Evolutionary conservation across 2,797 vertebrate genomes (phyloP).

Genomic region (Falco rusticolus): DNA sequence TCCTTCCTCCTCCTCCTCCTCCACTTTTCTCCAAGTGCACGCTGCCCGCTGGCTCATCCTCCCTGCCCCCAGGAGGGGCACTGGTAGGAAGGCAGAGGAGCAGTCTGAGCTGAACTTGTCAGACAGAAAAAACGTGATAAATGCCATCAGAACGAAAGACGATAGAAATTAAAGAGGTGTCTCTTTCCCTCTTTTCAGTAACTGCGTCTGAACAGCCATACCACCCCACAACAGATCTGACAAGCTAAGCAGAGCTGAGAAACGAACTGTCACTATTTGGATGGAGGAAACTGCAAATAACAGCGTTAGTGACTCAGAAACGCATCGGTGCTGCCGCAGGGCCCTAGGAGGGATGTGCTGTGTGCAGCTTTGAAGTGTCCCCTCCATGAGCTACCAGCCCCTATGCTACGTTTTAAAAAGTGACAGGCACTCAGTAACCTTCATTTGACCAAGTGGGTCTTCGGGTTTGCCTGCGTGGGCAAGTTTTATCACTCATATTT

Average conservation of each 20-base stretch:
- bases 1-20: not conserved
- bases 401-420: not conserved
- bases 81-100: constrained; percentile 11
- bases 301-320: not conserved
- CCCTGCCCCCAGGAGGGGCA: constrained; percentile 26
- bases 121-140: constrained; percentile 60
- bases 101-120: constrained; percentile 38
- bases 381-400: not conserved
- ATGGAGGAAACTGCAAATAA: constrained; percentile 23
- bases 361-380: not conserved
- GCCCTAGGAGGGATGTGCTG: not conserved
- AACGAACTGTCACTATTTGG: constrained; percentile 25
- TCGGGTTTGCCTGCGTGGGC: not conserved
- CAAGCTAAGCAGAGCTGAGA: constrained; percentile 54
- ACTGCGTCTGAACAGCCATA: constrained; percentile 32
- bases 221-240: constrained; percentile 26
- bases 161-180: constrained; percentile 63
- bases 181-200: constrained; percentile 18
- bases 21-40: not conserved
- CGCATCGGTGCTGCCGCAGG: not conserved
- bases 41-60: constrained; percentile 1
- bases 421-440: not conserved
- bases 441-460: not conserved
- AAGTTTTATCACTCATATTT: not conserved
- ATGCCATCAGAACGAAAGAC: constrained; percentile 56